These are phyloP conservation scores for Ciona savignyi DNA, from an alignment of 23 tunicate species.

Conservation along the genomic window DNA sequence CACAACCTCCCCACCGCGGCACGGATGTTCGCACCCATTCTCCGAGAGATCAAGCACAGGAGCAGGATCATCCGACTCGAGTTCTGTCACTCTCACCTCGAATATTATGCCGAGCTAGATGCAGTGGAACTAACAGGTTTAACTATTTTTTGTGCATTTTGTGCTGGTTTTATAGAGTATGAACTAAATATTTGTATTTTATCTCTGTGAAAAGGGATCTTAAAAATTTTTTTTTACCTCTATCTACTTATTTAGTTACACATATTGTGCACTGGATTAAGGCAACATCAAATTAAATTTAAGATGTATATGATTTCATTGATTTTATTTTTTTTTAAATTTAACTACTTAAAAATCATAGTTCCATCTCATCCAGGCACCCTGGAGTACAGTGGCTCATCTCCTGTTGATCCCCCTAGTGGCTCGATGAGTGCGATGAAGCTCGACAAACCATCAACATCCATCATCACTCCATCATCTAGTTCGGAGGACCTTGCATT, in stretches of 20 bases:
- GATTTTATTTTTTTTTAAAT: no score
- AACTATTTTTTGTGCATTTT: not conserved
- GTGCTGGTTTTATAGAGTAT: not conserved
- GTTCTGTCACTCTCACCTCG: conserved; percentile 63
- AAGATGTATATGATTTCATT: no score
- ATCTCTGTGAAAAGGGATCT: no score
- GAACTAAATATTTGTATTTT: not conserved
- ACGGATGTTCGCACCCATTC: conserved; percentile 70
- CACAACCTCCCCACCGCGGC: conserved; percentile 32
- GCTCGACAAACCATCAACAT: conserved; percentile 5
- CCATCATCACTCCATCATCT: conserved; percentile 12
- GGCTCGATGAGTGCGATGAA: conserved; percentile 10
- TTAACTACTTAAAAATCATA: no score
- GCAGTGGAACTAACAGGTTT: conserved; percentile 92
- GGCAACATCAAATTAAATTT: no score
- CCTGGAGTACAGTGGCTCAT: conserved; percentile 27
- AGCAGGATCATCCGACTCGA: conserved; percentile 74
- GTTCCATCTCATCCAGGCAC: no score
- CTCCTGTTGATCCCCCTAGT: conserved; percentile 78
- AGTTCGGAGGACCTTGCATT: conserved; percentile 36
- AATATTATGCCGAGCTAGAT: conserved; percentile 89
- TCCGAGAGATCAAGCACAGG: conserved; percentile 29
- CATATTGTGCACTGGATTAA: not conserved
- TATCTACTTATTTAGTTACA: not conserved
- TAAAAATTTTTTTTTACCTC: not conserved